Base-by-base conservation (phyloP, 2,113 vertebrate genomes). In the Nerophis ophidion region DNA sequence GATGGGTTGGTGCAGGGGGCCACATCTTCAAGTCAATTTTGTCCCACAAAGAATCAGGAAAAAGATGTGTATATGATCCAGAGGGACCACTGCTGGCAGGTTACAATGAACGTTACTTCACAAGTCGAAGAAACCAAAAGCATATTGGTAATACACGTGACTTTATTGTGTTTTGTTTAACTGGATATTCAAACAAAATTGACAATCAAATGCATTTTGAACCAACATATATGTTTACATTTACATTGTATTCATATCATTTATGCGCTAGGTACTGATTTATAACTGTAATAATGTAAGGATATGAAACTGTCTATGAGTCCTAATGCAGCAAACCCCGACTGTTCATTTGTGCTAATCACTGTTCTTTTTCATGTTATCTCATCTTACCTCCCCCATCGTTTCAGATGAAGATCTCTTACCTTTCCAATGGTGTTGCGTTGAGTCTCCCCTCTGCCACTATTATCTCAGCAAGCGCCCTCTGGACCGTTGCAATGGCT, bases 341-440 rank as follows among this genome's bases (percentile, higher is more conserved):
- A 40, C 38, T 8, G 10, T 40, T 9, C 38, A 40, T 40, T 40
- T 40, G 8, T 40, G 38, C 7, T 1, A 40, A 11, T 12, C 11
- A 6, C 40, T 44, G 10, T 44, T 14, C 13, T 17, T 44, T 26
- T 42, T 57, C 15, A n/a, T 42, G 9, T 33, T 14, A n/a, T 55
- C 16, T 36, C 7, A n/a, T 7, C 13, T 40, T 2, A 36, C 7
- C 15, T 59, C 33, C 33, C 9, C 0, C 65, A 17, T 73, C 49
- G 76, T 34, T 63, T 13, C 49, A 93, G 91, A 90, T 65, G 82
- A 80, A 35, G 91, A 93, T 51, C 84, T 93, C 19, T 69, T 90
- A 52, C 91, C 91, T 0, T 93, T 92, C 70, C 86, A 90, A 61
- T 91, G 90, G 91, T 93, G 91, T 59, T 93, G 91, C 63, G 67